Conservation (phyloP, 2,888 invertebrate species). For the Drosophila lacicola region DNA sequence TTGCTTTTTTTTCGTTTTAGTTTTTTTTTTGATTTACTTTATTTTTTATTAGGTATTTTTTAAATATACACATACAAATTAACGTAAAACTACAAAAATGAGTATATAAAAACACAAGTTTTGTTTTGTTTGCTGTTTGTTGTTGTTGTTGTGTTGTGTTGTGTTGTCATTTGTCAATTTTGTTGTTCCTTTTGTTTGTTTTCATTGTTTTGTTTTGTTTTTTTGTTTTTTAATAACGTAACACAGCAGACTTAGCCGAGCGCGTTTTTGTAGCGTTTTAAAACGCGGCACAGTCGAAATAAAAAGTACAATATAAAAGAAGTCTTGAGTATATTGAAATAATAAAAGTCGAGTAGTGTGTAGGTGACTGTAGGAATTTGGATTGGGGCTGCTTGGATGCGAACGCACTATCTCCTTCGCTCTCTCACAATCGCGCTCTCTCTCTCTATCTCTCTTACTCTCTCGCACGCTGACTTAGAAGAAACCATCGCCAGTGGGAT, state of each 20-base stretch:
- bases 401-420: slow-evolving; percentile 29
- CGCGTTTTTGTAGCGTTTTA: slow-evolving; percentile 40
- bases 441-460: slow-evolving; percentile 47
- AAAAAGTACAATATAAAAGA: slow-evolving; percentile 51
- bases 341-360: slow-evolving; percentile 39
- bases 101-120: slow-evolving; percentile 59
- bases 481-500: slow-evolving; percentile 91
- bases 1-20: slow-evolving; percentile 34
- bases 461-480: slow-evolving; percentile 88
- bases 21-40: slow-evolving; percentile 53
- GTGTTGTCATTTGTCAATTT: slow-evolving; percentile 40
- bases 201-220: slow-evolving; percentile 33
- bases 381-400: slow-evolving; percentile 54
- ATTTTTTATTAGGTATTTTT: slow-evolving; percentile 71
- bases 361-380: slow-evolving; percentile 56
- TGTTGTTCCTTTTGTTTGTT: slow-evolving; percentile 21
- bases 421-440: slow-evolving; percentile 44
- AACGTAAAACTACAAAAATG: slow-evolving; percentile 82
- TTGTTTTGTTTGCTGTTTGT: slow-evolving; percentile 46
- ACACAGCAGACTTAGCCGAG: slow-evolving; percentile 84
- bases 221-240: slow-evolving; percentile 81
- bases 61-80: slow-evolving; percentile 82
- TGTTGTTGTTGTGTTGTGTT: slow-evolving; percentile 46
- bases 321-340: slow-evolving; percentile 63
- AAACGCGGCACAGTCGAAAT: slow-evolving; percentile 63